Conservation (phyloP, 2,888 invertebrate genomes). For the Drosophila nr. medialis region DNA sequence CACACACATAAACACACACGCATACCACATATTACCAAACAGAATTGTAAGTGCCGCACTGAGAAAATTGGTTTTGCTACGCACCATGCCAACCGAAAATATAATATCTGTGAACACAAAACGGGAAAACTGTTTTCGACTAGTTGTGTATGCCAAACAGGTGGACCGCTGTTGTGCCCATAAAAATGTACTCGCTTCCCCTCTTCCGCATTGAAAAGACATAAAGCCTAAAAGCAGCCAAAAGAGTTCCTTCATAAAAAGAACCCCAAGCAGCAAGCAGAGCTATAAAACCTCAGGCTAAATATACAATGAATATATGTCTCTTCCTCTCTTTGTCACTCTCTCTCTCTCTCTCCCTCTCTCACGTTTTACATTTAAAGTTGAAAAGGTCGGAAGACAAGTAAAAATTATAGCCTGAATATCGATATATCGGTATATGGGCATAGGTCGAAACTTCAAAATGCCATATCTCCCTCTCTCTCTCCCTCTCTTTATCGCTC, state of each 20-base stretch:
- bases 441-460: too few relatives aligned
- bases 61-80: constrained; percentile 76
- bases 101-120: constrained; percentile 48
- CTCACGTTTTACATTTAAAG: too few relatives aligned
- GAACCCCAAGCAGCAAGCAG: neutral
- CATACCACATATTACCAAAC: constrained; percentile 68
- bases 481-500: too few relatives aligned
- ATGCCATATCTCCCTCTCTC: too few relatives aligned
- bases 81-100: constrained; percentile 64
- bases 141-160: constrained; percentile 75
- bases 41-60: constrained; percentile 52
- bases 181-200: constrained; percentile 60
- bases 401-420: too few relatives aligned
- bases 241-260: constrained; percentile 50
- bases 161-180: constrained; percentile 63
- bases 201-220: constrained; percentile 55
- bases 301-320: neutral
- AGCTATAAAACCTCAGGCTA: constrained; percentile 28
- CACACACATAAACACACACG: constrained; percentile 9
- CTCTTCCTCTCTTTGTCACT: neutral
- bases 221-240: constrained; percentile 64
- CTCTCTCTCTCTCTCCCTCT: too few relatives aligned
- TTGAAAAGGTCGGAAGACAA: too few relatives aligned
- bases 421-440: too few relatives aligned
- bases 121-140: constrained; percentile 39